Conservation (phyloP, 2,113 vertebrate species). For the Merops nubicus region DNA sequence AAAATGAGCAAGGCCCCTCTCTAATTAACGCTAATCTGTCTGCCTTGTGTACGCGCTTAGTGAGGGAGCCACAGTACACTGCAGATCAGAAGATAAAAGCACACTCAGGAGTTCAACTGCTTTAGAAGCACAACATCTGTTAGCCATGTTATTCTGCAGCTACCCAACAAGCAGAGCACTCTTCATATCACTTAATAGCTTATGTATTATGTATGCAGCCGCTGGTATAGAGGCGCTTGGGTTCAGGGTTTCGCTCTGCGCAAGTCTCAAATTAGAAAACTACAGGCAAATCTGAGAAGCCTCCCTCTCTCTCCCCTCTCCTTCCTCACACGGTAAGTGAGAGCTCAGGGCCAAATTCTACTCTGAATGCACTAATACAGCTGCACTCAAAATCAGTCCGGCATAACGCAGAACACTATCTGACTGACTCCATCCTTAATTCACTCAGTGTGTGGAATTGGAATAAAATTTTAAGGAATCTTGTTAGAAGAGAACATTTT, state of each 20-base stretch:
- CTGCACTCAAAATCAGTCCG: not conserved
- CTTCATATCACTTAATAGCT: conserved; percentile 6
- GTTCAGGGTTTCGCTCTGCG: not conserved
- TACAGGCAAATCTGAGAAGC: not conserved
- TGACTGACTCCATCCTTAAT: not conserved
- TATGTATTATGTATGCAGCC: not conserved
- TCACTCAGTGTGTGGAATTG: not conserved
- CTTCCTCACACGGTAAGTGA: not conserved
- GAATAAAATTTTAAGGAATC: conserved; percentile 12
- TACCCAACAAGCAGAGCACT: conserved; percentile 46
- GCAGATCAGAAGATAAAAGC: conserved; percentile 28
- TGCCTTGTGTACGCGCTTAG: not conserved
- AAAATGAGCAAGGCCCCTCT: conserved; percentile 54
- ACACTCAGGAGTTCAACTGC: conserved; percentile 42
- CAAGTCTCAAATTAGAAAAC: not conserved
- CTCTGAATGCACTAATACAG: not conserved
- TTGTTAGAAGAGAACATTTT: not conserved
- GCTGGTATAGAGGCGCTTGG: not conserved
- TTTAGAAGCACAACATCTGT: conserved; percentile 50
- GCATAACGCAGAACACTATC: not conserved
- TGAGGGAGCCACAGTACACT: conserved; percentile 1
- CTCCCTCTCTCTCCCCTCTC: not conserved
- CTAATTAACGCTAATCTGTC: conserved; percentile 56
- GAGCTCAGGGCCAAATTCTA: conserved; percentile 10
- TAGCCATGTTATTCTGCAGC: conserved; percentile 18